A percentile compares a stretch with the other conserved stretches of the same genome.
phyloP scores from a whole-genome alignment of 2,113 vertebrate genomes.

The Neogale vison region DNA sequence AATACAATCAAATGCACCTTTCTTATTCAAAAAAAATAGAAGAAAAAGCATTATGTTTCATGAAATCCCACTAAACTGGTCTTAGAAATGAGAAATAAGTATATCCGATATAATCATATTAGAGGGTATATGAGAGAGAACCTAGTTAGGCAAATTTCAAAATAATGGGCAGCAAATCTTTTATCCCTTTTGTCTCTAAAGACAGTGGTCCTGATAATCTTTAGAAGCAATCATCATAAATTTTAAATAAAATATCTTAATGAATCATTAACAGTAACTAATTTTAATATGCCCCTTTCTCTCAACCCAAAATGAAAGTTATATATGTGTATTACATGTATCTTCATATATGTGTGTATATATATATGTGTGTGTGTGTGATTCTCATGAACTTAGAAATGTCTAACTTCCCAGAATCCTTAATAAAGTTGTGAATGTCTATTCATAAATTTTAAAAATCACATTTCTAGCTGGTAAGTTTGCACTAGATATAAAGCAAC shows the following conservation, averaged over 20 bases:
- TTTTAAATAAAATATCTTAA: not conserved
- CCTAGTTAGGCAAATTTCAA: not conserved
- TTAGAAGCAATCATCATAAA: conserved; percentile 9
- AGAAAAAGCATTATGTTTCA: not conserved
- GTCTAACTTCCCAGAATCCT: not conserved
- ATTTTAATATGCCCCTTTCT: not conserved
- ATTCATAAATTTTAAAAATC: conserved; percentile 25
- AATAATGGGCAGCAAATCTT: not conserved
- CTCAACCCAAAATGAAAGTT: not conserved
- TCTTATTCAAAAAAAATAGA: not conserved
- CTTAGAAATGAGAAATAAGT: not conserved
- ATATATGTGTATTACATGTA: not conserved
- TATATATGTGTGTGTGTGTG: not conserved
- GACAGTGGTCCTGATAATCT: not conserved
- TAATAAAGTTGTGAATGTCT: not conserved
- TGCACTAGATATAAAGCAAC: not conserved
- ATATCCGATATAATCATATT: not conserved
- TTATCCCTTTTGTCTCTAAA: not conserved
- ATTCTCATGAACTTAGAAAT: not conserved
- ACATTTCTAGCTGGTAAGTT: not conserved
- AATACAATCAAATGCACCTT: not conserved
- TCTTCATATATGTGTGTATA: not conserved
- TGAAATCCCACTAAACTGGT: not conserved
- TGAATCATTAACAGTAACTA: not conserved
- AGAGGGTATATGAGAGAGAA: not conserved